Conservation (phyloP, 1,140 invertebrate species). For the Pseudomyrmex pallidus region DNA sequence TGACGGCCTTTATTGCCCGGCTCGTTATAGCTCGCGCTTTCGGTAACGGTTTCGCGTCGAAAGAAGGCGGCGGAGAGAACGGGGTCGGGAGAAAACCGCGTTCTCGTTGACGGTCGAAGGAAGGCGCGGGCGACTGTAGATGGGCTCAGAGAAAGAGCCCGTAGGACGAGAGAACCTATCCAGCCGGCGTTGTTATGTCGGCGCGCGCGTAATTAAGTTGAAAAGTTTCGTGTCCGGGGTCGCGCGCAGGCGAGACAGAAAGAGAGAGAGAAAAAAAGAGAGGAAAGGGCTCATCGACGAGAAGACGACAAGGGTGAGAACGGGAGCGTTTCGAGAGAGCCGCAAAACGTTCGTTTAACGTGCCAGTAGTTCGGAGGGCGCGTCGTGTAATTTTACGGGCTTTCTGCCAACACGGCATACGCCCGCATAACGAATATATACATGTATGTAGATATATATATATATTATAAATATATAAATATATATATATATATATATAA, state of each 20-base stretch:
- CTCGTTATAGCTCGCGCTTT: conserved; percentile 68
- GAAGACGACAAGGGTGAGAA: not conserved
- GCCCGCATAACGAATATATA: not conserved
- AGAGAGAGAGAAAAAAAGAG: not conserved
- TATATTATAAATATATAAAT: not conserved
- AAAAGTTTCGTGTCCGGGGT: conserved; percentile 55
- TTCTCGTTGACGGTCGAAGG: conserved; percentile 5
- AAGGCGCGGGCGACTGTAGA: conserved; percentile 14
- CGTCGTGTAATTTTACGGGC: conserved; percentile 29
- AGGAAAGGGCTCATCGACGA: conserved; percentile 16
- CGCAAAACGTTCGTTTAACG: conserved; percentile 59
- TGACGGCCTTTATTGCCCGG: conserved; percentile 61
- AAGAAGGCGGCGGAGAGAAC: conserved; percentile 15
- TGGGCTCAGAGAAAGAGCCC: conserved; percentile 9
- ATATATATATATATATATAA: not conserved
- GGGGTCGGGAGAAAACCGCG: not conserved
- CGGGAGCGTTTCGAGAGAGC: conserved; percentile 12
- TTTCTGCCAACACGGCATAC: not conserved
- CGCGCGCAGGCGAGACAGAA: not conserved
- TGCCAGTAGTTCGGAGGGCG: conserved; percentile 40
- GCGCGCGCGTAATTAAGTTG: conserved; percentile 61
- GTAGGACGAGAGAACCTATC: conserved; percentile 5
- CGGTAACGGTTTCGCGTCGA: conserved; percentile 58
- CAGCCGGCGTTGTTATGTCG: conserved; percentile 32
- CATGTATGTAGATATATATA: not conserved